A percentile compares a stretch with the other conserved stretches of the same genome.
These are phyloP conservation scores for Schizopygopsis malacanthus DNA, from an alignment of 2,797 vertebrate genomes.

Conservation along the genomic window DNA sequence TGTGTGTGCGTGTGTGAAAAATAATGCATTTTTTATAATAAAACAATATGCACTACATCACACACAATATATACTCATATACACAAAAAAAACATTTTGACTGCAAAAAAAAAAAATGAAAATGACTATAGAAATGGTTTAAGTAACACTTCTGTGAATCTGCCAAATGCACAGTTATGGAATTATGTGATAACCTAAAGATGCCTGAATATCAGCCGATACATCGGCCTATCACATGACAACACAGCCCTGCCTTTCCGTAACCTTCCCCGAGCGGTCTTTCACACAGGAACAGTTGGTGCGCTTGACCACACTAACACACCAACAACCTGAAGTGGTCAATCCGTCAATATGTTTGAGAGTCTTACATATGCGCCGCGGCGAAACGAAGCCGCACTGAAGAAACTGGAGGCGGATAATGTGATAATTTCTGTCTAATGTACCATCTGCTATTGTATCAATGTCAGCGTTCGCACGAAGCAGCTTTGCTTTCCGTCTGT, in stretches of 20 bases:
- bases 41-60: neutral
- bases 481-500: conserved; percentile 56
- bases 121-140: neutral
- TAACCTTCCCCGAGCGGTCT: neutral
- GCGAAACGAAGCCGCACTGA: conserved; percentile 25
- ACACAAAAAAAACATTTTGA: neutral
- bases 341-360: conserved; percentile 57
- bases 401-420: conserved; percentile 60
- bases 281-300: conserved; percentile 6
- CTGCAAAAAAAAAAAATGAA: neutral
- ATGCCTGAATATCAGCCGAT: neutral
- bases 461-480: conserved; percentile 55
- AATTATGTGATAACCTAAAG: neutral
- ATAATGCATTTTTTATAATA: neutral
- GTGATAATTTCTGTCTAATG: conserved; percentile 64
- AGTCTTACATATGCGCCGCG: conserved; percentile 32
- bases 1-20: neutral
- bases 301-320: conserved; percentile 16
- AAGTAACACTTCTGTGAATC: neutral
- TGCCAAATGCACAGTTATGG: neutral
- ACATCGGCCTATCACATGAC: neutral
- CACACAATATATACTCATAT: neutral
- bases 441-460: conserved; percentile 65
- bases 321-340: conserved; percentile 41
- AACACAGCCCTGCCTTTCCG: neutral